Evolutionary conservation across 2,797 vertebrate species (phyloP).

Genomic region (Chiroxiphia lanceolata): DNA sequence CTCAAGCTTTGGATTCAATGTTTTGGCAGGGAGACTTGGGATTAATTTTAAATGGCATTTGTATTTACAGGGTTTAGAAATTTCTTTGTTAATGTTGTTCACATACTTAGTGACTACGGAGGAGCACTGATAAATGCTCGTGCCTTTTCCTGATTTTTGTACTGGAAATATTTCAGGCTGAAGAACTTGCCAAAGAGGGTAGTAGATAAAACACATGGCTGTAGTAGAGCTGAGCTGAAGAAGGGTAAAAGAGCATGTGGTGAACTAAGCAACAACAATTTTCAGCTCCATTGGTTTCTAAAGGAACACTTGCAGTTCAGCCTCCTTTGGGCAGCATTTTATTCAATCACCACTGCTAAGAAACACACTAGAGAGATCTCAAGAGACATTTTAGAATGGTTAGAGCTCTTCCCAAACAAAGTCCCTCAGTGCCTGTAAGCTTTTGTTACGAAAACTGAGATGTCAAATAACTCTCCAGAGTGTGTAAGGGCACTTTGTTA

Average conservation of each 20-base stretch:
- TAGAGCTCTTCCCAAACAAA: constrained; percentile 78
- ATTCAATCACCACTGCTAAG: constrained; percentile 59
- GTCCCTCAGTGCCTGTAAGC: constrained; percentile 74
- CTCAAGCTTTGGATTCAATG: background rate
- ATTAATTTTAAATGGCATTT: background rate
- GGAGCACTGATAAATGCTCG: background rate
- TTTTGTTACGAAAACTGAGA: constrained; percentile 83
- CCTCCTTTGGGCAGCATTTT: constrained; percentile 64
- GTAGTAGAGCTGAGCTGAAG: constrained; percentile 8
- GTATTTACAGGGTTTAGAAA: background rate
- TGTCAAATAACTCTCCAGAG: constrained; percentile 78
- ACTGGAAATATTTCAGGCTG: background rate
- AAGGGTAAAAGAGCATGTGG: constrained; percentile 58
- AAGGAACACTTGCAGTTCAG: constrained; percentile 83
- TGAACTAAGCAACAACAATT: constrained; percentile 64
- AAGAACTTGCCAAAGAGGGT: background rate
- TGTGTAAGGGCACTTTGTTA: constrained; percentile 54
- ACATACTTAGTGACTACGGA: background rate
- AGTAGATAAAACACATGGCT: constrained; percentile 2
- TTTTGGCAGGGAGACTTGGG: background rate
- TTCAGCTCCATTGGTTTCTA: constrained; percentile 84
- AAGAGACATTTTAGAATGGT: constrained; percentile 78
- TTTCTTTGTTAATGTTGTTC: background rate
- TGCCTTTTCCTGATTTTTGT: background rate
- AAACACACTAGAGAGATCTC: constrained; percentile 73